phyloP scores from a whole-genome alignment of 30 jellyfish, hydroid and myxozoan genomes.

The Hydra vulgaris region DNA sequence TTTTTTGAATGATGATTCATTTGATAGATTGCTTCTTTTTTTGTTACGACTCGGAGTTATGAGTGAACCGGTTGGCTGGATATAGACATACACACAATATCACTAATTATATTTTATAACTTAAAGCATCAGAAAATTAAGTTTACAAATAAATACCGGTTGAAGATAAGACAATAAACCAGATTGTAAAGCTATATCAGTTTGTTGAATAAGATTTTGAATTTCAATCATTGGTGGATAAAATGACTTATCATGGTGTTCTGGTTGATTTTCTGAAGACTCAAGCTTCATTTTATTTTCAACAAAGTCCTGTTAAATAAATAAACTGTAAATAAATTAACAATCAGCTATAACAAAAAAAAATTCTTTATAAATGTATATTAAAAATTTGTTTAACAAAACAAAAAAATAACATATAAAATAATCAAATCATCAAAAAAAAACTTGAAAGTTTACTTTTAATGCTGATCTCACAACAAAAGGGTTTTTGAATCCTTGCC shows the following conservation, averaged over 20 bases:
- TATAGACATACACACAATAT: not conserved
- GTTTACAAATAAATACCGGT: conserved; percentile 39
- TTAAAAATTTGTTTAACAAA: too few relatives aligned
- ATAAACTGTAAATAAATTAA: not conserved
- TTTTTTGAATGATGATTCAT: not conserved
- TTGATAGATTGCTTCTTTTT: not conserved
- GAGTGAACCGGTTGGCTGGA: not conserved
- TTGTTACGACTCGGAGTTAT: not conserved
- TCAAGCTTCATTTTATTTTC: conserved; percentile 56
- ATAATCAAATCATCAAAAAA: too few relatives aligned
- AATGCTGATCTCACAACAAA: conserved; percentile 54
- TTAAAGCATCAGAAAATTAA: not conserved
- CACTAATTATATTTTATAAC: not conserved
- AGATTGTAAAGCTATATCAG: conserved; percentile 63
- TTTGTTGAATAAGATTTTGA: conserved; percentile 70
- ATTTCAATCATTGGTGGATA: conserved; percentile 87
- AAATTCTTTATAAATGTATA: too few relatives aligned
- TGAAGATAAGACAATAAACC: conserved; percentile 75
- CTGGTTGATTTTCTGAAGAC: conserved; percentile 43
- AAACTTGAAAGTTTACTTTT: not conserved
- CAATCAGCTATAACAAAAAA: too few relatives aligned
- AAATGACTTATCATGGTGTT: conserved; percentile 57
- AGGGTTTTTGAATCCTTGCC: conserved; percentile 74
- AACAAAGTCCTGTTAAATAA: conserved; percentile 48
- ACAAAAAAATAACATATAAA: too few relatives aligned